Evolutionary conservation across 2,888 invertebrate species (phyloP), one percentile per base, ranked within the genome.

Genomic region (Hipparchia semele): DNA sequence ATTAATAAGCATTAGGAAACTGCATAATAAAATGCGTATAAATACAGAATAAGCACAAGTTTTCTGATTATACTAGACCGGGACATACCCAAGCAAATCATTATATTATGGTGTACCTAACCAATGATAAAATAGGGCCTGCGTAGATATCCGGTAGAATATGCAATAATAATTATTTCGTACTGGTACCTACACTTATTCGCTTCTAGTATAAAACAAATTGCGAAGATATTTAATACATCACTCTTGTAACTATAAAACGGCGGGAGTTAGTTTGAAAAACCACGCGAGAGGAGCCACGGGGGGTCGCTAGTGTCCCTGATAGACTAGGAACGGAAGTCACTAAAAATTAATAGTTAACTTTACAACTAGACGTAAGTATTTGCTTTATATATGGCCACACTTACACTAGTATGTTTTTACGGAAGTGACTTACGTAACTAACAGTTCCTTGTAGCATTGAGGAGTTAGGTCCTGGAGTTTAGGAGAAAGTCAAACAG

Each of bases 261-360:
- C 77, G 72, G 70, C 75, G 73, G 76, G 76, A 76, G 77, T 62
- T 74, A 66, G 73, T 77, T 71, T 71, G 72, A 71, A 70, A 70
- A 65, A 75, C 72, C 75, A 71, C 68, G 71, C 66, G 72, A 72
- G 74, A 49, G 61, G 45, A 71, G 7, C 74, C 23, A 58, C 74
- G 49, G 76, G 76, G 59, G 72, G 70, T 65, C 65, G n/a, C 67
- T 68, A 72, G 72, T 74, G 45, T 71, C 68, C 23, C 65, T 62
- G 59, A 70, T 62, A 45, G 33, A 73, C 23, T 73, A 68, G 64
- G 70, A 75, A 68, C 75, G 75, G 75, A 75, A 73, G 75, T 75
- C 68, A 68, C 66, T 72, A 70, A 61, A 72, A 66, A 67, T 70
- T 67, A 67, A 46, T 58, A 58, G 67, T 58, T 56, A 54, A 5